Conservation (phyloP, 2,888 invertebrate genomes). For the Pandemis heparana region DNA sequence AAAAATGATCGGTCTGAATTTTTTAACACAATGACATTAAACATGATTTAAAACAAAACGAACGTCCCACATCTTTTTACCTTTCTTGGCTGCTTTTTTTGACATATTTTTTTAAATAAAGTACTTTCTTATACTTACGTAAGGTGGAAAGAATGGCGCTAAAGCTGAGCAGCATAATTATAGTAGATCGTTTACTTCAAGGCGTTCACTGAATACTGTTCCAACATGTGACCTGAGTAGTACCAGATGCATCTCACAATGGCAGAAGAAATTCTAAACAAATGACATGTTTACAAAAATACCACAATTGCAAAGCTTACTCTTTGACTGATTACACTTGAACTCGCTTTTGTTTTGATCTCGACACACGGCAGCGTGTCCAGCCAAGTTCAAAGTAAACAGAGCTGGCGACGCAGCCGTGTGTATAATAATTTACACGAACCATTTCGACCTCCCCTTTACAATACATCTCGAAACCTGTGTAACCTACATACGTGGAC, state of each 20-base stretch:
- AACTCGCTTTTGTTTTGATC: not conserved
- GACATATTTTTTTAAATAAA: not conserved
- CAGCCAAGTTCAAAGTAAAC: no score
- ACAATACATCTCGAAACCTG: no score
- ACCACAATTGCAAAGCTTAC: not conserved
- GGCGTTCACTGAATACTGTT: not conserved
- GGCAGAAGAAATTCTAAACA: not conserved
- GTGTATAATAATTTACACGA: no score
- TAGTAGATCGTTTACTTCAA: not conserved
- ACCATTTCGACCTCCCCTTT: no score
- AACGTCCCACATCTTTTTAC: no score
- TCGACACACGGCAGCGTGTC: not conserved
- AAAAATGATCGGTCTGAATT: no score
- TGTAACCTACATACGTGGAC: no score
- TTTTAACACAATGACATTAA: no score
- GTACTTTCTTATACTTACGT: not conserved
- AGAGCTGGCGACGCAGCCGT: no score
- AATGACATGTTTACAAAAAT: not conserved
- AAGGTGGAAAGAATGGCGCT: not conserved
- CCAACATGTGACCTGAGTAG: not conserved
- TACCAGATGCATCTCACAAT: not conserved
- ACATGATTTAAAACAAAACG: no score
- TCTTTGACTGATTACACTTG: not conserved
- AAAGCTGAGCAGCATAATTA: not conserved
- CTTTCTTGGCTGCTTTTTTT: no score